Percentiles rank a stretch among this genome's conserved stretches.
These are phyloP conservation scores for Asarcornis scutulata DNA, from an alignment of 2,113 vertebrate genomes.

Conservation along the genomic window DNA sequence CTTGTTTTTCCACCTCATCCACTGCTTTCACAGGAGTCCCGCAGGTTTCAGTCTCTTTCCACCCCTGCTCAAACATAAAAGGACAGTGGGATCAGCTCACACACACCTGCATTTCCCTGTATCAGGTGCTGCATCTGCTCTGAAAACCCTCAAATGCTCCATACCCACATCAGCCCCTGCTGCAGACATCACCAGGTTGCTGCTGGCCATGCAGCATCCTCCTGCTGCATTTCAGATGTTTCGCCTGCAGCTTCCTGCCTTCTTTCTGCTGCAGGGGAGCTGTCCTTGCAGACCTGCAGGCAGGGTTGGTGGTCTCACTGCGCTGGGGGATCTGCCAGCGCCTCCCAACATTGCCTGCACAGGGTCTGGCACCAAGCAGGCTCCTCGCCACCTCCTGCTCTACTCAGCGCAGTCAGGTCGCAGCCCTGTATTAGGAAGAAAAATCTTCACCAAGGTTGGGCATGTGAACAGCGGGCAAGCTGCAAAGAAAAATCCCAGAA, in stretches of 20 bases:
- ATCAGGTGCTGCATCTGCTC: not conserved
- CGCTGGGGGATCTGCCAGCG: not conserved
- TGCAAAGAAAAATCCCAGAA: not conserved
- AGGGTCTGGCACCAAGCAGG: not conserved
- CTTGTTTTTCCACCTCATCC: not conserved
- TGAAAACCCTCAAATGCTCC: rapidly evolving
- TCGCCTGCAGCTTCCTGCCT: not conserved
- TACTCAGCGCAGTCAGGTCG: not conserved
- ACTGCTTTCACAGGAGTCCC: not conserved
- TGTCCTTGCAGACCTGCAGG: not conserved
- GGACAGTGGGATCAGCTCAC: not conserved
- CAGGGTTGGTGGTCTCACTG: not conserved
- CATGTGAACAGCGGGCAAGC: not conserved
- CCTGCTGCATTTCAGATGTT: rapidly evolving
- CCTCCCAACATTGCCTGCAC: not conserved
- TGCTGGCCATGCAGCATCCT: rapidly evolving
- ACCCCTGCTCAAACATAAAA: not conserved
- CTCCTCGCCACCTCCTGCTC: not conserved
- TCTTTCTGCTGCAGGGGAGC: not conserved
- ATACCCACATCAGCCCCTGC: not conserved
- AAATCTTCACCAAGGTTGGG: not conserved
- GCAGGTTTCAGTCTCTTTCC: not conserved
- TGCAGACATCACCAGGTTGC: not conserved
- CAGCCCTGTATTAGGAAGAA: not conserved
- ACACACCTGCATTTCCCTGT: not conserved